These are phyloP conservation scores for Halcyon smyrnensis DNA, from an alignment of 2,797 vertebrate species.

Conservation along the genomic window DNA sequence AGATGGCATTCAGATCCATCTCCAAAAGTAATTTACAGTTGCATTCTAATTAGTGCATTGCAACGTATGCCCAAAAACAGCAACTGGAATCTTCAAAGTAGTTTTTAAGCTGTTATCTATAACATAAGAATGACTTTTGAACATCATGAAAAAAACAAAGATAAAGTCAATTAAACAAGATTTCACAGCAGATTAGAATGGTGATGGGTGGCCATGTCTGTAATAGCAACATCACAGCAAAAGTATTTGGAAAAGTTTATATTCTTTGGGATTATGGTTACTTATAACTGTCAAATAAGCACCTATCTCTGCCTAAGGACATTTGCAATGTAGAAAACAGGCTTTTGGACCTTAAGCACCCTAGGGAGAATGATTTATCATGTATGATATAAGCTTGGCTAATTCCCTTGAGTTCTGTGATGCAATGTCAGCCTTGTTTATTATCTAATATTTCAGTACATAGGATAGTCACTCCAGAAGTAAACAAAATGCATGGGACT, in stretches of 20 bases:
- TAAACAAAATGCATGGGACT: not conserved
- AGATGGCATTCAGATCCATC: not conserved
- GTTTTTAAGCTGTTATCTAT: not conserved
- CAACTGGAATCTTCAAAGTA: not conserved
- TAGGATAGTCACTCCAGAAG: not conserved
- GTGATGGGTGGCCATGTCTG: not conserved
- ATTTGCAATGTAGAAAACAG: not conserved
- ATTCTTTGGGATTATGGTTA: not conserved
- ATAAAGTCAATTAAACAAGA: not conserved
- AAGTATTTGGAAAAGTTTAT: not conserved
- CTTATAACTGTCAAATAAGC: not conserved
- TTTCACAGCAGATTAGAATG: not conserved
- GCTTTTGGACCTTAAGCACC: not conserved
- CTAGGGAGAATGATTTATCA: not conserved
- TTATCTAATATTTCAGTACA: not conserved
- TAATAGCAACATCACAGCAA: not conserved
- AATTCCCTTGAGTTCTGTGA: not conserved
- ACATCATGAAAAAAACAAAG: not conserved
- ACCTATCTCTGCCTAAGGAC: not conserved
- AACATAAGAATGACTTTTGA: not conserved
- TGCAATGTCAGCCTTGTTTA: not conserved
- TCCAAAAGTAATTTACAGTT: not conserved
- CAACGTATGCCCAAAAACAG: not conserved
- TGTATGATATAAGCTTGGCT: not conserved
- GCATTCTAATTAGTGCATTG: not conserved